These are phyloP conservation scores for Myocastor coypus DNA, from an alignment of 2,113 vertebrate species.

Conservation along the genomic window DNA sequence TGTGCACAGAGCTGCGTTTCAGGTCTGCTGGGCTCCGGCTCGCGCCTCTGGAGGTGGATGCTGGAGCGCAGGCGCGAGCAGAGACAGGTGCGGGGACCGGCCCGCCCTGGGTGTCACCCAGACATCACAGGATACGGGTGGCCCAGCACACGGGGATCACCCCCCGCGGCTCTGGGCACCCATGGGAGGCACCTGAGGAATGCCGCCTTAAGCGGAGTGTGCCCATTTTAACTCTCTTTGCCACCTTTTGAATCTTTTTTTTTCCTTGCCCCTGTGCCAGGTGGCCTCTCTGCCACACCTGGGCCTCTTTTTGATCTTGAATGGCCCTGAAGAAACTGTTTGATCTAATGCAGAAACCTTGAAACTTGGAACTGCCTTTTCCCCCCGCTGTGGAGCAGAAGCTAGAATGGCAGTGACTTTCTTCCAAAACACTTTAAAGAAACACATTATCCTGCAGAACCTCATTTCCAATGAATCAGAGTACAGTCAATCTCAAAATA, in stretches of 20 bases:
- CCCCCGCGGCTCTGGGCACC: neutral
- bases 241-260: neutral
- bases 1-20: neutral
- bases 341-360: neutral
- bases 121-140: neutral
- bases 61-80: neutral
- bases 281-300: neutral
- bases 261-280: neutral
- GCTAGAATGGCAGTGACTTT: constrained; percentile 24
- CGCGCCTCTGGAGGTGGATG: neutral
- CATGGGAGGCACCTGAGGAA: neutral
- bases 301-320: neutral
- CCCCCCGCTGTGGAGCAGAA: neutral
- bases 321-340: neutral
- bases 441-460: constrained; percentile 64
- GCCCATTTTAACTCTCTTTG: neutral
- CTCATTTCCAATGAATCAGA: constrained; percentile 62
- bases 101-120: neutral
- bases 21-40: neutral
- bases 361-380: neutral
- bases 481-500: constrained; percentile 67
- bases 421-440: constrained; percentile 61
- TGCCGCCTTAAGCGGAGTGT: neutral
- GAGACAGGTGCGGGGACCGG: neutral
- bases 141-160: neutral